phyloP scores from a whole-genome alignment of 2,113 vertebrate genomes.

The Sakesphorus luctuosus region DNA sequence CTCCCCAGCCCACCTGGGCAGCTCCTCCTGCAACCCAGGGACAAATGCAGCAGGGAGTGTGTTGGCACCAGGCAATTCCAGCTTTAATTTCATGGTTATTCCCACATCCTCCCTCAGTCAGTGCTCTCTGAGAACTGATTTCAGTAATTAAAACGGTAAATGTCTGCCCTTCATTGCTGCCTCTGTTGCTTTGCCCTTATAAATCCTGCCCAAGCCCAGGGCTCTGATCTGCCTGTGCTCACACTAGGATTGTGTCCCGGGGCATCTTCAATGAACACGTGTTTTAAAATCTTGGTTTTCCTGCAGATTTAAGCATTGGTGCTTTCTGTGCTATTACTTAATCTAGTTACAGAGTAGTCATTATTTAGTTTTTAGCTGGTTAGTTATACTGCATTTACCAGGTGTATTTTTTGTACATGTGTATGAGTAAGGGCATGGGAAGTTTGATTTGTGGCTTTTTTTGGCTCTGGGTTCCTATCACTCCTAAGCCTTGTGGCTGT shows the following conservation, averaged over 20 bases:
- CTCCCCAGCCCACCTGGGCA: not conserved
- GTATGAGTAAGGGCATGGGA: not conserved
- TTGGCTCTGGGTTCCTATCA: not conserved
- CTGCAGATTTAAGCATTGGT: not conserved
- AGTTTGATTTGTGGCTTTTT: not conserved
- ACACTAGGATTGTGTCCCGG: not conserved
- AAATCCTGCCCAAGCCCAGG: not conserved
- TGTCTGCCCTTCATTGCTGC: not conserved
- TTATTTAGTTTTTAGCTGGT: not conserved
- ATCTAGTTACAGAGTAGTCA: not conserved
- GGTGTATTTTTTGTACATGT: not conserved
- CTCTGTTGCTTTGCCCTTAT: not conserved
- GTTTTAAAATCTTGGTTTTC: not conserved
- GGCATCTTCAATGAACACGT: not conserved
- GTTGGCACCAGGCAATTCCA: not conserved
- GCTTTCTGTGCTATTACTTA: not conserved
- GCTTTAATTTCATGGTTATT: not conserved
- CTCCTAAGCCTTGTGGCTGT: rapidly evolving
- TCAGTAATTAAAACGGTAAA: constrained; percentile 28
- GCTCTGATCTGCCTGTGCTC: not conserved
- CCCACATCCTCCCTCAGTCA: constrained; percentile 21
- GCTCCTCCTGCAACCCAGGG: not conserved
- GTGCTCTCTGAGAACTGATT: not conserved
- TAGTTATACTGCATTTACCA: not conserved
- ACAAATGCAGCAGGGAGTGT: not conserved